Base-by-base conservation (phyloP, 1,140 invertebrate genomes). In the Globodera rostochiensis region DNA sequence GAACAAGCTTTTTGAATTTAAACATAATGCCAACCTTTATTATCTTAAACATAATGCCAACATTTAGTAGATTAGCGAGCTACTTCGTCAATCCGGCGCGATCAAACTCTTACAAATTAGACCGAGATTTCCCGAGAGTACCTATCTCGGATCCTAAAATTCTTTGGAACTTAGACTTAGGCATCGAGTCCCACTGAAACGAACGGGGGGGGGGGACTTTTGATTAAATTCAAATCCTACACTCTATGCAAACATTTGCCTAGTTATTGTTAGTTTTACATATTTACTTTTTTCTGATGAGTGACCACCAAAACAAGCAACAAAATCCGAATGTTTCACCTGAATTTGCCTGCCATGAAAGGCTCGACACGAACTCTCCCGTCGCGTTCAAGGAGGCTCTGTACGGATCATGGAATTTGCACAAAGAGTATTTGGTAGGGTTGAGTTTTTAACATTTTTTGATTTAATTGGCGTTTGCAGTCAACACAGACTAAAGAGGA, bases 331-430 rank as follows among this genome's bases (percentile, higher is more conserved):
- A 13, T 15, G 67, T 19, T 69, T 7, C 67, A 45, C 25, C 46
- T 6, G 25, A 36, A 47, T 71, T 71, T 46, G 45, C 60, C 11
- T 83, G 82, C 57, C 3, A 83, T 19, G 82, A 83, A 46, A 45
- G 57, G n/a, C 76, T 83, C n/a, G 82, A 83, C 36, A 13, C 67
- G 19, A 21, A 46, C 8, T 77, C 73, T 50, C 70, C 83, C 9
- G 79, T 83, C 19, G 46, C 77, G 19, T 83, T 83, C 71, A 74
- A 83, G 36, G 82, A 83, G 19, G 19, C 83, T 21, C n/a, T 83
- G 11, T 74, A 71, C 46, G 69, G 69, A 25, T 75, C 80, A 11
- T 82, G 60, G 67, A 80, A 83, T 25, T 73, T 83, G n/a, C 71
- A 77, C 46, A 83, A 47, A 47, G 80, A 83, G 13, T 83, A 73